These are phyloP conservation scores for Piaya cayana DNA, from an alignment of 2,113 vertebrate genomes.

Conservation along the genomic window DNA sequence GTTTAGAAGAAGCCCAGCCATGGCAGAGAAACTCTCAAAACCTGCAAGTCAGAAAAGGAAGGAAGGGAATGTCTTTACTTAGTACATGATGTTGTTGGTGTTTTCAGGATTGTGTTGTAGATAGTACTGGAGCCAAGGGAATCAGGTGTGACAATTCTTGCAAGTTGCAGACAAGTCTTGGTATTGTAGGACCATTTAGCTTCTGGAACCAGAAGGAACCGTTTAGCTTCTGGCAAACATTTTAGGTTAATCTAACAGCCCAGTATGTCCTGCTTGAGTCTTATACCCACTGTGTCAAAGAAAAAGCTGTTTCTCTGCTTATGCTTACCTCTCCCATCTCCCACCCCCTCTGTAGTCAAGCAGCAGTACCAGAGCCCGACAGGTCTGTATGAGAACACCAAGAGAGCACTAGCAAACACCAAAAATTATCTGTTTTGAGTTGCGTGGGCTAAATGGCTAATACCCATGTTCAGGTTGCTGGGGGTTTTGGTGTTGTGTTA, in stretches of 20 bases:
- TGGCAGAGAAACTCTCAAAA: not conserved
- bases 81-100: accelerated
- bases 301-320: not conserved
- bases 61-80: not conserved
- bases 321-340: not conserved
- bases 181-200: not conserved
- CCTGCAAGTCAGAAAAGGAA: not conserved
- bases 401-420: not conserved
- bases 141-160: not conserved
- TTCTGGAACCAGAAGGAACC: not conserved
- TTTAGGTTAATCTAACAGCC: not conserved
- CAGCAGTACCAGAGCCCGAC: not conserved
- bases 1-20: not conserved
- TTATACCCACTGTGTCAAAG: not conserved
- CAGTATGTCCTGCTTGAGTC: not conserved
- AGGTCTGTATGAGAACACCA: not conserved
- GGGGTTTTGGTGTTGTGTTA: not conserved
- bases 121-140: not conserved
- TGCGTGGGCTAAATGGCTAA: not conserved
- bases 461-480: not conserved
- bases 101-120: not conserved
- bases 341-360: not conserved
- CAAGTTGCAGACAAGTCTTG: not conserved
- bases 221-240: not conserved
- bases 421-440: not conserved